These are phyloP conservation scores for Polylopha cassiicola DNA, from an alignment of 2,888 invertebrate species.

Conservation along the genomic window DNA sequence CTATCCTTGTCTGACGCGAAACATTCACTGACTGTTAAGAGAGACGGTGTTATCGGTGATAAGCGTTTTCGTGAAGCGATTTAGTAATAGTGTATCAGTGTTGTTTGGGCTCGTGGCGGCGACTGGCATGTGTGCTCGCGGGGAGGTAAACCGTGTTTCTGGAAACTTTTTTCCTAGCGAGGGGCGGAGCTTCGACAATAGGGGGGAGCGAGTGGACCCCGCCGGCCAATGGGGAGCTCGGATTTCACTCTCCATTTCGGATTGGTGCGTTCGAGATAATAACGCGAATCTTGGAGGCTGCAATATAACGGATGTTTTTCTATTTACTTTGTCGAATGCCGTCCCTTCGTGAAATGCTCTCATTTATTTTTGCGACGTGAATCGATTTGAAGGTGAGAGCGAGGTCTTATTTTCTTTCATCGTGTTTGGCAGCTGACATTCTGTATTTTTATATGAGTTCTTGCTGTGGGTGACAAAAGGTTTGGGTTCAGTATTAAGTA, in stretches of 20 bases:
- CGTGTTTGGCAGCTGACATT: slow-evolving; percentile 28
- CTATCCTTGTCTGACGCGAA: slow-evolving; percentile 49
- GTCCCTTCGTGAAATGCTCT: slow-evolving; percentile 56
- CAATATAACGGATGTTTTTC: slow-evolving; percentile 55
- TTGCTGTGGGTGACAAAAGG: not conserved
- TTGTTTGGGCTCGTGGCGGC: slow-evolving; percentile 42
- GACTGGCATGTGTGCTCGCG: slow-evolving; percentile 50
- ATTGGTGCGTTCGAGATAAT: slow-evolving; percentile 68
- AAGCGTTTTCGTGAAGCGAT: slow-evolving; percentile 49
- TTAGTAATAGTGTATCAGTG: slow-evolving; percentile 40
- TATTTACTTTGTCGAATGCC: slow-evolving; percentile 63
- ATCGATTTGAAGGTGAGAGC: slow-evolving; percentile 66
- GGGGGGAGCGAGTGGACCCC: slow-evolving; percentile 61
- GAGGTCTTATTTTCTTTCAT: slow-evolving; percentile 39
- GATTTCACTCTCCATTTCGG: slow-evolving; percentile 39
- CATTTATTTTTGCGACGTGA: slow-evolving; percentile 62
- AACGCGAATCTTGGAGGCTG: slow-evolving; percentile 75
- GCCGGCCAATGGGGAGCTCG: slow-evolving; percentile 44
- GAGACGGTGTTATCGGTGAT: slow-evolving; percentile 54
- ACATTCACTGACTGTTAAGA: slow-evolving; percentile 30
- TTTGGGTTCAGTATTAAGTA: too few species aligned
- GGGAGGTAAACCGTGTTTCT: slow-evolving; percentile 48
- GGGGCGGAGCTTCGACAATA: slow-evolving; percentile 69
- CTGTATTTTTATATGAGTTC: slow-evolving; percentile 14
- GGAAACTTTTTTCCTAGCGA: slow-evolving; percentile 52